A percentile compares a stretch with the other conserved stretches of the same genome.
Evolutionary conservation across 1,140 invertebrate species (phyloP).

Genomic region (Apis florea): DNA sequence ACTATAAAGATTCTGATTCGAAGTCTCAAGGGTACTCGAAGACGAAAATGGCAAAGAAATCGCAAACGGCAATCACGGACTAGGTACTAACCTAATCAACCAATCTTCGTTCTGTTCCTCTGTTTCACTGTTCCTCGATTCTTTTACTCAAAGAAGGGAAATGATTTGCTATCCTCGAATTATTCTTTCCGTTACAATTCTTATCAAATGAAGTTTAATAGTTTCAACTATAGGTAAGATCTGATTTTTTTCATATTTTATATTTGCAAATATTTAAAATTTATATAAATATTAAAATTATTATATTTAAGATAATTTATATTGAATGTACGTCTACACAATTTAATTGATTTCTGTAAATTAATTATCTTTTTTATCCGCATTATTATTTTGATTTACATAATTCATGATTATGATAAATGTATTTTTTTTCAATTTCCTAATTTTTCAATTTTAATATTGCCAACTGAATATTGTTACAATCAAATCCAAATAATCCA

Average conservation of each 20-base stretch:
- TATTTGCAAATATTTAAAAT: no score
- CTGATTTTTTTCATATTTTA: no score
- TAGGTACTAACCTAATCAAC: conserved; percentile 72
- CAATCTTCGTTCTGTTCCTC: conserved; percentile 19
- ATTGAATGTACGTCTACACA: no score
- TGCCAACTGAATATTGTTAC: no score
- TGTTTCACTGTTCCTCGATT: not conserved
- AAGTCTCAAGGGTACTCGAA: conserved; percentile 49
- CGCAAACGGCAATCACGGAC: conserved; percentile 73
- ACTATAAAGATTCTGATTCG: conserved; percentile 27
- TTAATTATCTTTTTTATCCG: no score
- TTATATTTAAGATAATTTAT: no score
- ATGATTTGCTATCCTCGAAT: conserved; percentile 35
- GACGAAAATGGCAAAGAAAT: conserved; percentile 65
- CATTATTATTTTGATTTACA: no score
- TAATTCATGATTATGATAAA: no score
- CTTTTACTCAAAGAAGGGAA: conserved; percentile 11
- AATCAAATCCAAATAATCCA: not conserved
- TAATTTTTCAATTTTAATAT: no score
- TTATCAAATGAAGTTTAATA: not conserved
- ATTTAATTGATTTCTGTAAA: no score
- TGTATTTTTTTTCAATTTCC: no score
- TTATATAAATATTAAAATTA: no score
- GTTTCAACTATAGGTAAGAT: not conserved
- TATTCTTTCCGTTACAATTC: conserved; percentile 32